Evolutionary conservation across 2,113 vertebrate species (phyloP), one percentile per base, ranked within the genome.

Genomic region (Mixornis gularis): DNA sequence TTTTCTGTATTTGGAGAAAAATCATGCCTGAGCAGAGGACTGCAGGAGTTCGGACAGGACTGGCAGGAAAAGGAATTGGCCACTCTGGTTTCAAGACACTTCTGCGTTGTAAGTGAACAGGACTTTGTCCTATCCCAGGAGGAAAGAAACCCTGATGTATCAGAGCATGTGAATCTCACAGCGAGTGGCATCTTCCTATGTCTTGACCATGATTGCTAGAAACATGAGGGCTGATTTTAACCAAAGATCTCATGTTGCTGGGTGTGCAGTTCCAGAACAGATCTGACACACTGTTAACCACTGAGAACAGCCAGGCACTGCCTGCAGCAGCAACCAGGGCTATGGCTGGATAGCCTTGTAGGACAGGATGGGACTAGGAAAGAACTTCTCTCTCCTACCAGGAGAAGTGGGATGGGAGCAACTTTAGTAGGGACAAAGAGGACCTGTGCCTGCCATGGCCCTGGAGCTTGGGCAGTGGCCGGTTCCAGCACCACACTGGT

Each of bases 101-200:
- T 25, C 6, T 5, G 6, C 19, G 9, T 3, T 49, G 5, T 13
- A 55, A 46, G 36, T 1, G 9, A 71, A 46, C 4, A 10, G 11
- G 30, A 53, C 12, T 14, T 13, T 38, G 27, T 60, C 36, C 34
- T 36, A 0, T 12, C 19, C 59, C 16, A 20, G 19, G 7, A 72
- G 29, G 4, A 77, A 44, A 55, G 13, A 41, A 40, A 6, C 30
- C 46, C 17, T 1, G 1, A 58, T 7, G 3, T 30, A 38, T 12
- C 20, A 53, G 25, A 49, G 30, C 10, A 5, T 2, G 12, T 5
- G 38, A 83, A 49, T 13, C 10, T 32, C 44, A 68, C 11, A 66
- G 15, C 0, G 0, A 90, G 20, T 0, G 1, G 10, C 40, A 46
- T 40, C 32, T 53, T 49, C 32, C 60, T 6, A 3, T 29, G 38